These are phyloP conservation scores for Semnopithecus entellus DNA, from an alignment of 2,113 vertebrate species.

Conservation along the genomic window DNA sequence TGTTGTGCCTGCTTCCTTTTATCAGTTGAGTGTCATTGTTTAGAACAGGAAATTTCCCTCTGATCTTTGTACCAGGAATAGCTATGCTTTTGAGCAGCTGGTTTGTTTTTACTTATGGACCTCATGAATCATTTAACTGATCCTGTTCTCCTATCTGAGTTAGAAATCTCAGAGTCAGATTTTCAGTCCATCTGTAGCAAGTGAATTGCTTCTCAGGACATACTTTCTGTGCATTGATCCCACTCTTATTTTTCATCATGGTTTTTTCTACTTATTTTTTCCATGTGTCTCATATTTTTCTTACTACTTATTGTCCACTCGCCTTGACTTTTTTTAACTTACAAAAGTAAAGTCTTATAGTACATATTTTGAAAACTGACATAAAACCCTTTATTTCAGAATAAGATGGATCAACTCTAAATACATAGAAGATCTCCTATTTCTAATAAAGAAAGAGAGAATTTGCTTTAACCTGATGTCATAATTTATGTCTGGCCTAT, in stretches of 20 bases:
- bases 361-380: slow-evolving; percentile 33
- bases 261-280: neutral
- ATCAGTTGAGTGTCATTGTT: neutral
- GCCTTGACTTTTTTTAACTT: neutral
- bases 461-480: neutral
- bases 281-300: neutral
- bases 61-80: slow-evolving; percentile 26
- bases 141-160: slow-evolving; percentile 37
- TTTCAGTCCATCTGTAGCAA: slow-evolving; percentile 43
- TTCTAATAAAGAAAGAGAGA: slow-evolving; percentile 29
- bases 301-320: neutral
- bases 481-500: neutral
- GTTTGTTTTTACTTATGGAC: slow-evolving; percentile 34
- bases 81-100: slow-evolving; percentile 53
- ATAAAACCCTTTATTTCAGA: neutral
- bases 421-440: neutral
- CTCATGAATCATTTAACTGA: slow-evolving; percentile 36
- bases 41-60: slow-evolving; percentile 51
- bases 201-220: neutral
- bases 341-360: neutral
- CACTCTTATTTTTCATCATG: slow-evolving; percentile 7
- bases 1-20: slow-evolving; percentile 18
- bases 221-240: neutral
- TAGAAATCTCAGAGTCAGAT: slow-evolving; percentile 57
- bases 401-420: neutral